phyloP scores from a whole-genome alignment of 2,888 invertebrate genomes.

The Caradrina kadenii region DNA sequence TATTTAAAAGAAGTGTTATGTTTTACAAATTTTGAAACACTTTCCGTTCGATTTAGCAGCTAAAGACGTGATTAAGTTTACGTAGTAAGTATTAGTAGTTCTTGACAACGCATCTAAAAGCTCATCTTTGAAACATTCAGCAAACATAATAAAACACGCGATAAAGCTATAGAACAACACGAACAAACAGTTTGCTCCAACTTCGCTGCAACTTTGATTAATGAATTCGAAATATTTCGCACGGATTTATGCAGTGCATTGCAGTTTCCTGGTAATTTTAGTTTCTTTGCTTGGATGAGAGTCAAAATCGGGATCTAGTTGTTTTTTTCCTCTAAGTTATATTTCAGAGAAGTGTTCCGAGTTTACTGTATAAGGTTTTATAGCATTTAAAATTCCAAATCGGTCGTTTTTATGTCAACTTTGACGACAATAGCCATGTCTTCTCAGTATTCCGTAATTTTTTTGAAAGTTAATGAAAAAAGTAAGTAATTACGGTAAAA shows the following conservation, averaged over 20 bases:
- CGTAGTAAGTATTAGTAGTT: neutral
- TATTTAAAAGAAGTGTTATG: no score
- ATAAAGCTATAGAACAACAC: constrained; percentile 29
- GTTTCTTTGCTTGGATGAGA: constrained; percentile 28
- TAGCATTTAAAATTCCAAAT: constrained; percentile 8
- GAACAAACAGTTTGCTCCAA: constrained; percentile 48
- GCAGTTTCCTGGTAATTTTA: constrained; percentile 34
- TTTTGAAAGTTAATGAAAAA: constrained; percentile 41
- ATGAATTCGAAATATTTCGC: constrained; percentile 54
- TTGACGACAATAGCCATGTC: constrained; percentile 31
- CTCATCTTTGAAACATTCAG: constrained; percentile 7
- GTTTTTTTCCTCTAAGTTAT: constrained; percentile 17
- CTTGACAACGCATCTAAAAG: constrained; percentile 2
- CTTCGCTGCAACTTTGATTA: constrained; percentile 45
- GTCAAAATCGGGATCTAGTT: constrained; percentile 18
- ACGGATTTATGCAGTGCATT: constrained; percentile 32
- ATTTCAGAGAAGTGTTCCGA: constrained; percentile 31
- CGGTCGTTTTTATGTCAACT: constrained; percentile 31
- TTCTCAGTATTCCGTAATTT: constrained; percentile 2
- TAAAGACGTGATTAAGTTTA: neutral
- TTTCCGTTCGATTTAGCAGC: neutral
- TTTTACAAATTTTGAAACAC: neutral
- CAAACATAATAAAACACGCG: constrained; percentile 12
- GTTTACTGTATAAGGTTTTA: constrained; percentile 12
- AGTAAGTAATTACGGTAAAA: constrained; percentile 54